Base-by-base conservation (phyloP, 2,888 invertebrate genomes). In the Pediacus dermestoides region DNA sequence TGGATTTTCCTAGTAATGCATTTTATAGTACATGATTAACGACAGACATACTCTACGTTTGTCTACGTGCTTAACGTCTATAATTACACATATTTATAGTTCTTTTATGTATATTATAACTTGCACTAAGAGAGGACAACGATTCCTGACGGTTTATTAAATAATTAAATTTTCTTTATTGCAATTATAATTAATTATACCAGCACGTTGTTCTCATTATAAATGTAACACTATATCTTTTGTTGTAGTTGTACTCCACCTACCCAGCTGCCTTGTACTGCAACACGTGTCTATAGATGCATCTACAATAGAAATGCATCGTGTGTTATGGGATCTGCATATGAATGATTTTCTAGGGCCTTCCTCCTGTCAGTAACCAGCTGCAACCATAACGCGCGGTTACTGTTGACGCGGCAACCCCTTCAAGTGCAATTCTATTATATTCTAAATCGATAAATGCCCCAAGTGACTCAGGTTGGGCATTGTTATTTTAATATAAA, bases 361-460 rank as follows among this genome's bases (percentile, higher is more conserved):
- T 27, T 21, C 48, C 48, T 39, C 39, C 48, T 50, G 48, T 47
- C 50, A 47, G 45, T 37, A 30, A 34, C 50, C 46, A 48, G 30
- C 42, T 38, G 31, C 34, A 42, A 23, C 23, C 23, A n/a, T 10
- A 7, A 23, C 23, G 23, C 23, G 23, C 9, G 23, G 23, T 23
- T 23, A 23, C 23, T 23, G 23, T 23, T 4, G 23, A 23, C 23
- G 8, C 18, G 8, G n/a, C 8, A 23, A 23, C 23, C 23, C 23
- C 23, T 9, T 23, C 23, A n/a, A 4, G n/a, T 3, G 4, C 23
- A 23, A 9, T 23, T n/a, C 10, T 18, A 23, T 10, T 4, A 18
- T 18, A 18, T 8, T 18, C 9, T n/a, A n/a, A 23, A 7, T 23
- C 23, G 23, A 23, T 23, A 23, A 23, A n/a, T n/a, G n/a, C n/a